Conservation (phyloP, 2,797 vertebrate genomes). For the Nannoperca obscura region DNA sequence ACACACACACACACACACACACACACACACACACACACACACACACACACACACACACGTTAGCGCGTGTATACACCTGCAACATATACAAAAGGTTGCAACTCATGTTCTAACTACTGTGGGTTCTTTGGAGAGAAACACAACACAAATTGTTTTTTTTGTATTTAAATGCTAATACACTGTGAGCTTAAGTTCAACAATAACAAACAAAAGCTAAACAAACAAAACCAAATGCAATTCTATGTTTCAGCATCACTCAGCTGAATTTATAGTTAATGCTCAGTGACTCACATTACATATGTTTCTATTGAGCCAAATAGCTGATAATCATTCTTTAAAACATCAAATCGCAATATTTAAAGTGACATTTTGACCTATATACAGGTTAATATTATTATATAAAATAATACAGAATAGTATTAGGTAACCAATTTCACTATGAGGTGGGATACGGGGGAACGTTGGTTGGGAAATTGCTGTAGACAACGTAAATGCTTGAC, state of each 20-base stretch:
- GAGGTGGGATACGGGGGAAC: neutral
- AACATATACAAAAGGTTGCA: neutral
- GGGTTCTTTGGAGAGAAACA: neutral
- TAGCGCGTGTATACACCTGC: neutral
- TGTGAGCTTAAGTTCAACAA: no score
- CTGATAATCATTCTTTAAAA: neutral
- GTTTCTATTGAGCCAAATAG: neutral
- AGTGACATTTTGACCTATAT: neutral
- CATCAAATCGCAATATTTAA: neutral
- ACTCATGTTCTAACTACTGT: neutral
- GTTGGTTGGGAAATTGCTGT: neutral
- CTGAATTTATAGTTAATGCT: neutral
- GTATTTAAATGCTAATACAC: neutral
- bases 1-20: slow-evolving; percentile 20
- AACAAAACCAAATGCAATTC: neutral
- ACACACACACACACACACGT: neutral
- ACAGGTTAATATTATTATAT: neutral
- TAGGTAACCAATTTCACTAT: neutral
- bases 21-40: slow-evolving; percentile 15
- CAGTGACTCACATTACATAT: neutral
- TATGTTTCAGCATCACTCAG: neutral
- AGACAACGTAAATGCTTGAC: neutral
- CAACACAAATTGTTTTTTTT: no score
- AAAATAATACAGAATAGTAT: neutral
- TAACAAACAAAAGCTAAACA: no score